These are phyloP conservation scores for Babyrousa celebensis DNA, from an alignment of 2,797 vertebrate species.

Conservation along the genomic window DNA sequence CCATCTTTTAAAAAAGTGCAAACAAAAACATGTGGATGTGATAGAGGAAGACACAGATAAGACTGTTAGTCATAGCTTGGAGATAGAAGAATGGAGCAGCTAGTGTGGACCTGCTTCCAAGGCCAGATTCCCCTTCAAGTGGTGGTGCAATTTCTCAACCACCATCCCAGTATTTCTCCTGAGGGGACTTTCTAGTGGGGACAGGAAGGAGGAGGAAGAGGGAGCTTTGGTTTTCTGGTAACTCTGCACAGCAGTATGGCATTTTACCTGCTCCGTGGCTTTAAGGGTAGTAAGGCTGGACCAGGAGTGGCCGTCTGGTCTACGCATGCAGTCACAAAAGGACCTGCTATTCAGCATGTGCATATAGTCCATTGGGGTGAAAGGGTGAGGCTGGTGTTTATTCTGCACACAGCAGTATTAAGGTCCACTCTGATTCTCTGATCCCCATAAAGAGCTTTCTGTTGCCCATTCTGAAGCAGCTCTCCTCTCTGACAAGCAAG, in stretches of 20 bases:
- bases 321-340: neutral
- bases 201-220: too few relatives aligned
- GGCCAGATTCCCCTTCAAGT: neutral
- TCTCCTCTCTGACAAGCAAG: neutral
- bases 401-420: neutral
- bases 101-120: neutral
- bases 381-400: neutral
- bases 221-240: neutral
- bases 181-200: neutral
- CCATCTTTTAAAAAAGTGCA: neutral
- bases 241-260: neutral
- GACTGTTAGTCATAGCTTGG: neutral
- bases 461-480: neutral
- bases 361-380: neutral
- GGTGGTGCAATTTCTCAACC: neutral
- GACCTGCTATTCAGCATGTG: neutral
- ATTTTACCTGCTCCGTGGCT: neutral
- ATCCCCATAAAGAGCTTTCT: neutral
- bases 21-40: neutral
- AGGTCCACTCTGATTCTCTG: neutral
- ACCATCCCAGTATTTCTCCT: neutral
- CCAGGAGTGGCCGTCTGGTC: neutral
- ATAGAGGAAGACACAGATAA: neutral
- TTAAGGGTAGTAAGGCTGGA: neutral
- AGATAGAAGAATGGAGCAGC: neutral